Conservation (phyloP, 2,888 invertebrate species). For the Blastobasis lacticolella region DNA sequence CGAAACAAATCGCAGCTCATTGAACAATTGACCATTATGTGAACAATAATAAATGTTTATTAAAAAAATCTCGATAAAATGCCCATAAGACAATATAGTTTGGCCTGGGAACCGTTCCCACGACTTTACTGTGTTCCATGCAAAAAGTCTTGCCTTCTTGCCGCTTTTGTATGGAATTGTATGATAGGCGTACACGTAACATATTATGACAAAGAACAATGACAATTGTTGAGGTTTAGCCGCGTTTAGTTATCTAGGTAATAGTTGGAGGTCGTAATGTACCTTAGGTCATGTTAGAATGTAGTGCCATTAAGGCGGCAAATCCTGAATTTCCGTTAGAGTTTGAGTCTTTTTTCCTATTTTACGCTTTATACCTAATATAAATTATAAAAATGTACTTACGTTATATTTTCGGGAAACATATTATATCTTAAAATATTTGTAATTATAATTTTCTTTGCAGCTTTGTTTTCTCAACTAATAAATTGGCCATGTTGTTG, state of each 20-base stretch:
- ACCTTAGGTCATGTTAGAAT: too few relatives aligned
- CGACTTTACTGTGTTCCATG: slow-evolving; percentile 25
- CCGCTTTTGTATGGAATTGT: background rate
- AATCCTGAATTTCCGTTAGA: too few relatives aligned
- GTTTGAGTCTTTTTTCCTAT: too few relatives aligned
- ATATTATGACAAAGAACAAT: slow-evolving; percentile 34
- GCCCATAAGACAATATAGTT: slow-evolving; percentile 41
- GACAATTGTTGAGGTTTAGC: slow-evolving; percentile 30
- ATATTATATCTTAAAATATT: too few relatives aligned
- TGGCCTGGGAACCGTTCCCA: slow-evolving; percentile 55
- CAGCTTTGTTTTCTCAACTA: too few relatives aligned
- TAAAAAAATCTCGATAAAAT: slow-evolving; percentile 55
- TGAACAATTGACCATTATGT: slow-evolving; percentile 69
- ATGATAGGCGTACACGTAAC: slow-evolving; percentile 11
- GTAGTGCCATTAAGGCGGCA: too few relatives aligned
- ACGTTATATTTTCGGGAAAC: too few relatives aligned
- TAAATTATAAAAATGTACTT: too few relatives aligned
- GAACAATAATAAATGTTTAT: slow-evolving; percentile 51
- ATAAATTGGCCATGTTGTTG: too few relatives aligned
- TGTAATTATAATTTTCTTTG: too few relatives aligned
- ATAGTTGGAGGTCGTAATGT: background rate
- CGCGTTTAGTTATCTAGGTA: slow-evolving; percentile 2
- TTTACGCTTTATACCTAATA: too few relatives aligned
- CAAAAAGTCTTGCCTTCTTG: slow-evolving; percentile 23
- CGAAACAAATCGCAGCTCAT: slow-evolving; percentile 36